Percentiles rank a stretch among this genome's conserved stretches.
Conservation (phyloP, 2,113 vertebrate species). For the Corythornis cristatus region DNA sequence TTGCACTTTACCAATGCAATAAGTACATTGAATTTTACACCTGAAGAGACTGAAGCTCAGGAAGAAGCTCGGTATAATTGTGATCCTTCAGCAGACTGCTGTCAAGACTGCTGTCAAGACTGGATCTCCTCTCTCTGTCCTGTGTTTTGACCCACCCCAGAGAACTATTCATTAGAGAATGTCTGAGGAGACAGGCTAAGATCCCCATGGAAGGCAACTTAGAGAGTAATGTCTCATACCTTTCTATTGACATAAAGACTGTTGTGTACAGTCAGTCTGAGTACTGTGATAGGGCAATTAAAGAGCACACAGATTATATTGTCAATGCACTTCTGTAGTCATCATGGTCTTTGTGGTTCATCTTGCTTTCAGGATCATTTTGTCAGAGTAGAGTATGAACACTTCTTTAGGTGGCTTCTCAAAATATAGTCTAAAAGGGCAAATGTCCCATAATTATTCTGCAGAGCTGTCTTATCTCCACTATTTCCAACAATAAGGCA, state of each 20-base stretch:
- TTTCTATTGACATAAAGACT: neutral
- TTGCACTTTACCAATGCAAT: neutral
- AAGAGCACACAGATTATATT: neutral
- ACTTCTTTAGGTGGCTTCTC: neutral
- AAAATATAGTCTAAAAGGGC: neutral
- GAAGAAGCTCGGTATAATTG: rapidly evolving
- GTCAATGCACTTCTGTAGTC: neutral
- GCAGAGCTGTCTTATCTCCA: neutral
- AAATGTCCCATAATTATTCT: neutral
- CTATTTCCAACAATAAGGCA: neutral
- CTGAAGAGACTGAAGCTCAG: neutral
- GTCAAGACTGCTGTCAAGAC: neutral
- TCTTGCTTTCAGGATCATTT: neutral
- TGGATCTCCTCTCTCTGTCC: neutral
- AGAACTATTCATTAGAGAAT: neutral
- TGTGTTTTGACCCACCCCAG: neutral
- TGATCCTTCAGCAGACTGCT: neutral
- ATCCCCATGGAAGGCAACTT: neutral
- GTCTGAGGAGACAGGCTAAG: neutral
- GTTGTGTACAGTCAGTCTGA: neutral
- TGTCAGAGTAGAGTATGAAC: neutral
- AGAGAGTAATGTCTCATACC: neutral
- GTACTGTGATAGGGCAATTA: neutral
- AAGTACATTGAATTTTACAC: neutral
- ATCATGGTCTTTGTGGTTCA: neutral